Conservation (phyloP, 2,113 vertebrate species). For the Chloebia gouldiae region DNA sequence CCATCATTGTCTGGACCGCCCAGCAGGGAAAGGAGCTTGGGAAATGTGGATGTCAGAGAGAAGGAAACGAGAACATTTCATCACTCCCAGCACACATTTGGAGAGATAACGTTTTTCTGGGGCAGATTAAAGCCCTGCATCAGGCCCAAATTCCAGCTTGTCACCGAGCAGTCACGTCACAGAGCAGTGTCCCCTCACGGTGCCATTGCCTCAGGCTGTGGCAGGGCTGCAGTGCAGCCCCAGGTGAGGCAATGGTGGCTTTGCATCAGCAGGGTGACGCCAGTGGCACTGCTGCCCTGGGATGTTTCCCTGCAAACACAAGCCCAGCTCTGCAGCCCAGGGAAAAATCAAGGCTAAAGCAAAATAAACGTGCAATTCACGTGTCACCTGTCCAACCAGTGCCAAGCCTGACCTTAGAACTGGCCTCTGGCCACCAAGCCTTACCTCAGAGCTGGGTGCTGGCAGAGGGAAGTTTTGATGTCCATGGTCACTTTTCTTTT, state of each 20-base stretch:
- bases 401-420: neutral
- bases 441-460: neutral
- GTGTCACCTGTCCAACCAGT: neutral
- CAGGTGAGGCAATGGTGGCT: neutral
- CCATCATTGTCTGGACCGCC: neutral
- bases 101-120: neutral
- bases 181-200: neutral
- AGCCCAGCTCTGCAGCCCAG: neutral
- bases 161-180: neutral
- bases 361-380: neutral
- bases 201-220: neutral
- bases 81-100: neutral
- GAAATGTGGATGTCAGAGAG: neutral
- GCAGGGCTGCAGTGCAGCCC: neutral
- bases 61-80: neutral
- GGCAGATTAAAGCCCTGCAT: neutral
- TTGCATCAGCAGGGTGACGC: slow-evolving; percentile 2
- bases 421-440: neutral
- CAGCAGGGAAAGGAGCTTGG: neutral
- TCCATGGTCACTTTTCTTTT: neutral
- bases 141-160: neutral
- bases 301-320: neutral
- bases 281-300: neutral
- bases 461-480: neutral
- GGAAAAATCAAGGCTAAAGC: neutral